Conservation (phyloP, 1,140 invertebrate genomes). For the Scaptomyza graminum region DNA sequence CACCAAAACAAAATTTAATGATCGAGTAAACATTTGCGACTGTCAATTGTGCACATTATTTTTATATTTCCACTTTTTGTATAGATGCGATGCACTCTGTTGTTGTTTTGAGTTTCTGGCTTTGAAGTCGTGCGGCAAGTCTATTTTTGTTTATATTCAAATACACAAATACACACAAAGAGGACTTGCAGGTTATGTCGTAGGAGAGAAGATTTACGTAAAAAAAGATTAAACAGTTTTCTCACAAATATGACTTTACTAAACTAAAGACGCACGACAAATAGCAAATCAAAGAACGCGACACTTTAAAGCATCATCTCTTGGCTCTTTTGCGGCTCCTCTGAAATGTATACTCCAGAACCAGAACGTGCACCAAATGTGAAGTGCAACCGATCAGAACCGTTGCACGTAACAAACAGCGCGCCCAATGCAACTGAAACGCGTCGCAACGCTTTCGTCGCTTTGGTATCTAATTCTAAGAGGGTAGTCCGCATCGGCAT, state of each 20-base stretch:
- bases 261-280: conserved; percentile 45
- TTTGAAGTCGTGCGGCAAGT: conserved; percentile 6
- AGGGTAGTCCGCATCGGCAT: conserved; percentile 7
- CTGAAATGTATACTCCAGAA: conserved; percentile 22
- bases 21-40: conserved; percentile 55
- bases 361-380: conserved; percentile 13
- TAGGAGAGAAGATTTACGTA: conserved; percentile 60
- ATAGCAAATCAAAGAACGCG: conserved; percentile 38
- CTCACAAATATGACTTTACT: conserved; percentile 33
- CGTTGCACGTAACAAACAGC: conserved; percentile 70
- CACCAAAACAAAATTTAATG: background rate
- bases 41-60: conserved; percentile 53
- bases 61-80: conserved; percentile 10
- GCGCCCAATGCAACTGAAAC: conserved; percentile 70
- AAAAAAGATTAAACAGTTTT: conserved; percentile 37
- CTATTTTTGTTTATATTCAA: conserved; percentile 32
- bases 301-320: conserved; percentile 41
- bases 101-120: conserved; percentile 15
- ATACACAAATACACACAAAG: background rate
- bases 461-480: conserved; percentile 3
- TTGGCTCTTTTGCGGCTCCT: conserved; percentile 22
- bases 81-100: conserved; percentile 28
- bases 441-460: background rate
- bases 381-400: conserved; percentile 56
- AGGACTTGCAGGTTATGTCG: conserved; percentile 68